Evolutionary conservation across 2,888 invertebrate genomes (phyloP), one percentile per base, ranked within the genome.

Genomic region (Drosophila barbarae): DNA sequence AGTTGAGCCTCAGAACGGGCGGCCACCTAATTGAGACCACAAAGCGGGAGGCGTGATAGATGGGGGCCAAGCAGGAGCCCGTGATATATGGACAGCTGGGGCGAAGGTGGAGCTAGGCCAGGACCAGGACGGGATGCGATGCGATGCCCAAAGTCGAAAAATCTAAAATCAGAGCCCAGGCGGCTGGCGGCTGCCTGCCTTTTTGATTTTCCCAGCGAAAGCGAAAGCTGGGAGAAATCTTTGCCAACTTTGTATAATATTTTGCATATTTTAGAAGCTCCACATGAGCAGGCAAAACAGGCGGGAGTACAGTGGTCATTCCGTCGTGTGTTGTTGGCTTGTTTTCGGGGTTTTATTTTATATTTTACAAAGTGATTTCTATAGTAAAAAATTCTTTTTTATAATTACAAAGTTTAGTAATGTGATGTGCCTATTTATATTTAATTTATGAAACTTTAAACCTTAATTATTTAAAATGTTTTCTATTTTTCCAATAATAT

Each of bases 11-110:
- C 69, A 41, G 47, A 59, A 42, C 52, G 69, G 39, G 46, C 60
- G 46, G 46, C 60, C 52, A 53, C 52, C 67, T 68, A 68, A 68
- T 68, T 68, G 67, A 68, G 67, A 68, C 67, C 67, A 68, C 63
- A 63, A 64, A 38, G 51, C 9, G 41, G 42, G 49, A 42, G 35
- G 51, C 63, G 66, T 38, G 59, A 58, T 38, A 28, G 47, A 54
- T 54, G 53, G 42, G 53, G 32, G 30, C 42, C 13, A 23, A 38
- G 57, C 8, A 18, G 44, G 36, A 26, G 30, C 18, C 10, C 10
- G 4, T 56, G 55, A 56, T 53, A 53, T 56, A 56, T 56, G 55
- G 54, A 38, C 38, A 21, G 55, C 36, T 6, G 28, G 55, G 55
- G 30, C 56, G 36, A 54, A 56, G 38, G 13, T 38, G 54, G 18